Base-by-base conservation (phyloP, 2,797 vertebrate genomes). In the Tiaroga cobitis region DNA sequence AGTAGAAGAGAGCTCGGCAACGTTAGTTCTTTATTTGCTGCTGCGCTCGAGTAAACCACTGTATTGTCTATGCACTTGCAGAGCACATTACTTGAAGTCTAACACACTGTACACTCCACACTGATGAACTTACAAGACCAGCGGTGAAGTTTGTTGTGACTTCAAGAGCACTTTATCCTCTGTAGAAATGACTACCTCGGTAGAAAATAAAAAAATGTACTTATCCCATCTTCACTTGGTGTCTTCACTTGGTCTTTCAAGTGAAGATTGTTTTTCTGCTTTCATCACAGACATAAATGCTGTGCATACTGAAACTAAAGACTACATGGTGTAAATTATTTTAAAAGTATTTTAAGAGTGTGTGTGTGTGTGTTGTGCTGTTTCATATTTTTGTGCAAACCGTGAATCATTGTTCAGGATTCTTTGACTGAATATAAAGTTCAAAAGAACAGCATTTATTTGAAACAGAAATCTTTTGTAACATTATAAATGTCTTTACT, bases 181-280 rank as follows among this genome's bases (percentile, higher is more conserved):
- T 78, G 82, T 84, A 84, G 73, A 77, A 67, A 77, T 41, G 13
- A 78, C 82, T 78, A 77, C 74, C 82, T 69, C 46, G 3, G 61
- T 68, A 84, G 63, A 59, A 56, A 78, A 84, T 70, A 8, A 77
- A 78, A 78, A 37, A 54, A 24, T 0, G 0, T 24, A 13, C 39
- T 39, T 41, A 32, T 67, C 34, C 24, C 3, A 4, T 6, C 16
- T 37, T 37, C 41, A 65, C 1, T 32, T n/a, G 8, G 54, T 61
- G 37, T 69, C 26, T n/a, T 51, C 16, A 65, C 11, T 43, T 46
- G 29, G 56, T 37, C 3, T 59, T n/a, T n/a, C n/a, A n/a, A n/a
- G n/a, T n/a, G 15, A 67, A 46, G 61, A 49, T 43, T 34, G 24
- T 72, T 73, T 32, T 61, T 43, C n/a, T 32, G 18, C 26, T 51